Evolutionary conservation across 2,888 invertebrate genomes (phyloP).

Genomic region (Neoitamus cyanurus): DNA sequence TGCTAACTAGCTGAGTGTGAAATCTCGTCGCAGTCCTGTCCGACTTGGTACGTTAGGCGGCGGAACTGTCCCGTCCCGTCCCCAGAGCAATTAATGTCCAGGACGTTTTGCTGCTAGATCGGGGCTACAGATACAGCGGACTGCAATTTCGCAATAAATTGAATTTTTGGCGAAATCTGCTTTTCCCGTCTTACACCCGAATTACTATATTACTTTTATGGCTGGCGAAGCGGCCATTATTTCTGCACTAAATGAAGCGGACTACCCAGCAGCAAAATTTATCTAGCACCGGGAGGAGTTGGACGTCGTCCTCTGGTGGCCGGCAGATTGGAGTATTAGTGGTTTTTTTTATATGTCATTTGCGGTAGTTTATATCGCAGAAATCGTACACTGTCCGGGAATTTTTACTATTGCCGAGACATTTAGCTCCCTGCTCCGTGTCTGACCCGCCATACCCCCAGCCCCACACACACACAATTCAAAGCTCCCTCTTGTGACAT

Average conservation of each 20-base stretch:
- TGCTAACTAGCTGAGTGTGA: neutral
- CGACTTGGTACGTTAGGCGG: neutral
- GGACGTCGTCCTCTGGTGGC: neutral
- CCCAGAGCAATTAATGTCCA: neutral
- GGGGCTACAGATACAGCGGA: neutral
- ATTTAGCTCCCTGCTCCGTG: neutral
- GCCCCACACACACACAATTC: neutral
- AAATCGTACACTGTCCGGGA: conserved; percentile 18
- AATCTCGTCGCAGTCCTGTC: neutral
- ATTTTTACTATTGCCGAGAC: conserved; percentile 7
- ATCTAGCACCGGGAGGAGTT: neutral
- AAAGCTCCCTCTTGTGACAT: neutral
- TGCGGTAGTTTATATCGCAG: conserved; percentile 2
- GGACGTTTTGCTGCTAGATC: neutral
- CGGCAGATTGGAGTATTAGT: neutral
- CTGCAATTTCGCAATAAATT: conserved; percentile 27
- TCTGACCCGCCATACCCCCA: neutral
- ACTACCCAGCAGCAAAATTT: conserved; percentile 2
- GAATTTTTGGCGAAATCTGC: conserved; percentile 22
- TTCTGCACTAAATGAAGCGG: conserved; percentile 40
- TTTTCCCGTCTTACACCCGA: neutral
- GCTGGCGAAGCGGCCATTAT: conserved; percentile 14
- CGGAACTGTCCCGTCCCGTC: neutral
- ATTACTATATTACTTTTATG: conserved; percentile 34
- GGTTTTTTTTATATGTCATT: conserved; percentile 25